phyloP scores from a whole-genome alignment of 53 echinoderm and acorn worm species.

The Apostichopus leukothele region DNA sequence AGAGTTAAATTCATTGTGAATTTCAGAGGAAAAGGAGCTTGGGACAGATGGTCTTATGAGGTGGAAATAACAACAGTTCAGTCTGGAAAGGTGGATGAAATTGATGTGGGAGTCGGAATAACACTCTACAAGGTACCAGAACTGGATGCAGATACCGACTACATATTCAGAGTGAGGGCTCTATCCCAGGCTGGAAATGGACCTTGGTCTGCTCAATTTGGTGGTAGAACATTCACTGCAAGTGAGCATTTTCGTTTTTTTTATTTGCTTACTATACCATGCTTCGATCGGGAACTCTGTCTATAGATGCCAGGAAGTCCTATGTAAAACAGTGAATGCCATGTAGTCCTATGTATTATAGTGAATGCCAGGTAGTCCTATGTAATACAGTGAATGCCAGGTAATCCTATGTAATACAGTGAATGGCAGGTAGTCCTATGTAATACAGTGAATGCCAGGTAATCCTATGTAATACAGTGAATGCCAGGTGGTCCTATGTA shows the following conservation, averaged over 20 bases:
- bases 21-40: constrained; percentile 67
- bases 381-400: too few species aligned
- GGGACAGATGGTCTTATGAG: constrained; percentile 75
- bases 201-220: constrained; percentile 65
- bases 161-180: constrained; percentile 71
- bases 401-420: too few species aligned
- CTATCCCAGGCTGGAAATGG: constrained; percentile 68
- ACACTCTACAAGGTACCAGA: background rate
- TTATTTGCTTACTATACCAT: background rate
- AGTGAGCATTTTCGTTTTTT: constrained; percentile 46
- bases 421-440: too few species aligned
- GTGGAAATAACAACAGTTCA: constrained; percentile 53
- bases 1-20: too few species aligned
- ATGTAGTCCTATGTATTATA: too few species aligned
- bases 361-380: too few species aligned
- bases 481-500: too few species aligned
- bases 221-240: constrained; percentile 68
- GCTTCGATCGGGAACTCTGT: too few species aligned
- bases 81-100: constrained; percentile 11
- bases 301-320: too few species aligned
- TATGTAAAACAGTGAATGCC: too few species aligned
- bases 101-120: background rate
- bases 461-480: too few species aligned
- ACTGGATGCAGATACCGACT: constrained; percentile 58
- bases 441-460: too few species aligned